Evolutionary conservation across 2,888 invertebrate species (phyloP), one percentile per base, ranked within the genome.

Genomic region (Mechanitis messenoides): DNA sequence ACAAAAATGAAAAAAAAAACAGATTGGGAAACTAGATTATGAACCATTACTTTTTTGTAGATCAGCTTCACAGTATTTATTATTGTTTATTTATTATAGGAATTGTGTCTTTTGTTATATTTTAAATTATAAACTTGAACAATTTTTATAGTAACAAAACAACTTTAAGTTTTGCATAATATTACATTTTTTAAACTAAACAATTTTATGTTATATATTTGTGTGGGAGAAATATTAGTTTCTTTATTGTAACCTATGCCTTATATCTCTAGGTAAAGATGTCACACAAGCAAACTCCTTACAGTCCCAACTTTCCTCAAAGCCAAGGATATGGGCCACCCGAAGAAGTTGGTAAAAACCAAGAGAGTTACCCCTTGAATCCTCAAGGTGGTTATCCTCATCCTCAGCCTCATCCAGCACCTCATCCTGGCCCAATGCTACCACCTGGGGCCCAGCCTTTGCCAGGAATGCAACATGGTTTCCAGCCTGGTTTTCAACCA

Each of bases 261-360:
- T 63, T 54, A 46, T 46, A 59, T 68, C 72, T 68, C 73, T 42
- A 68, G 70, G 69, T 63, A 62, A 81, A 67, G n/a, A 89, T 90
- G 90, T 89, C 90, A 1, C 87, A 90, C 71, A 85, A 87, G 72
- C 80, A 73, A 57, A 80, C 78, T 12, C 85, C 87, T 28, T 89
- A 86, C 63, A 80, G 89, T 3, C 90, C 90, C 31, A 90, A 90
- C 70, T 91, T 87, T 67, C 90, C 91, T 6, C 66, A 70, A 55
- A 80, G 78, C 68, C 87, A 87, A 69, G 90, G 89, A 7, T 90
- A 90, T 76, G 81, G 72, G 59, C 81, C 83, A 28, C 84, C 88
- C 12, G 68, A 74, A n/a, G 88, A 90, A 64, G 73, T 71, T 55
- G 69, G 65, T 1, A 84, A 84, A 67, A 45, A 66, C 46, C 69